phyloP scores from a whole-genome alignment of 2,113 vertebrate genomes.

The Ascaphus truei region DNA sequence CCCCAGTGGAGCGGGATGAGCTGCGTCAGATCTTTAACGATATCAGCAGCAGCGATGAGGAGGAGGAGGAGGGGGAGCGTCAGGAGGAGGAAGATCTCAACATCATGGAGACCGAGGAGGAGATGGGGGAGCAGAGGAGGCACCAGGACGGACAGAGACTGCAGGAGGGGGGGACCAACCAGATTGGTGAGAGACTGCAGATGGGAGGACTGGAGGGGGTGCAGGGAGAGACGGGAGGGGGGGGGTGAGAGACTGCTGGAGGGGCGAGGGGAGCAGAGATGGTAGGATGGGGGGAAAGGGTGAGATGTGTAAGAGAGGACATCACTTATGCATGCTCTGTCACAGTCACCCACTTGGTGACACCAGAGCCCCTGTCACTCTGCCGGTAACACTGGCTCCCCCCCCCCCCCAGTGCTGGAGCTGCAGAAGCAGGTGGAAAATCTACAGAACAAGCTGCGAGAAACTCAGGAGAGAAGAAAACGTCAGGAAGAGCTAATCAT shows the following conservation, averaged over 20 bases:
- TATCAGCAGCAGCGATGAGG: conserved; percentile 85
- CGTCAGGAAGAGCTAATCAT: conserved; percentile 96
- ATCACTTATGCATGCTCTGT: no score
- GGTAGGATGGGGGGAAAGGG: no score
- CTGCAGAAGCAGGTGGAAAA: conserved; percentile 91
- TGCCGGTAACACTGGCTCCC: no score
- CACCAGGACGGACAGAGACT: conserved; percentile 70
- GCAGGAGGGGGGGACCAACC: conserved; percentile 69
- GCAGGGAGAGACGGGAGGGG: no score
- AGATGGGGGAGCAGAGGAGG: conserved; percentile 76
- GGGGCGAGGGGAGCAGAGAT: not conserved
- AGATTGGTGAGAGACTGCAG: conserved; percentile 75
- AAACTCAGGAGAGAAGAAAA: conserved; percentile 89
- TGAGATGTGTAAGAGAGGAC: no score
- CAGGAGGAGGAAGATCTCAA: conserved; percentile 86
- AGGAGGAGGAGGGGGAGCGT: conserved; percentile 84
- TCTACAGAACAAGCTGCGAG: conserved; percentile 87
- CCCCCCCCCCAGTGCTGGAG: conserved; percentile 70
- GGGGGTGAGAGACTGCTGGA: no score
- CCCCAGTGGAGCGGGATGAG: conserved; percentile 67
- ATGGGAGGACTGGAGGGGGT: no score
- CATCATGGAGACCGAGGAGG: conserved; percentile 85
- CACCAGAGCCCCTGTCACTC: no score
- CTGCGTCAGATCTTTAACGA: conserved; percentile 79
- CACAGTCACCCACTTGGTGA: no score